Base-by-base conservation (phyloP, 2,888 invertebrate genomes). In the Oeneis ivallda region DNA sequence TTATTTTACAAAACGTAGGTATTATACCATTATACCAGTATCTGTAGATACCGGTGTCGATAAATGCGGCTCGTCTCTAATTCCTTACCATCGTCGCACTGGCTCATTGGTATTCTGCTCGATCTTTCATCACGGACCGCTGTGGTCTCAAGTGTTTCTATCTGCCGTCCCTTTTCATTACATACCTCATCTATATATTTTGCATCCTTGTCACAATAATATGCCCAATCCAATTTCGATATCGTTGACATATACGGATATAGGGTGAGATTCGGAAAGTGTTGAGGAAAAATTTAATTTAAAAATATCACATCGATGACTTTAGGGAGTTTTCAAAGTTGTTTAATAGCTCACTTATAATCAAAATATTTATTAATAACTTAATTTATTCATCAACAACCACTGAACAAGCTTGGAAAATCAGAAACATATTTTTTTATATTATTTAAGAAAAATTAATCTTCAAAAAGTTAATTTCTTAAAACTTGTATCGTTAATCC, bases 81-180 rank as follows among this genome's bases (percentile, higher is more conserved):
- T 47, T 47, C 47, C 17, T 47, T 47, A 73, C 81, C 83, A 88
- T 89, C 90, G 89, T 89, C 81, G 79, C 77, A 73, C 76, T 52
- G 61, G 68, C 79, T 86, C 85, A 87, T 87, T 87, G 79, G 84
- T 79, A 80, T 79, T 78, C 81, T 72, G 75, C 74, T 73, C 80
- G 72, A 71, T 76, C 79, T 84, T 83, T 86, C 83, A 87, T 87
- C 86, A 83, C 75, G 76, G 70, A 74, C 84, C 83, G 84, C 80
- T 87, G 85, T 86, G 76, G 81, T 79, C 78, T 79, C 88, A 89
- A 87, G 86, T 88, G 88, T 89, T 87, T 79, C 79, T 76, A 74
- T 61, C 70, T 66, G 69, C 70, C 72, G 73, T 89, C 85, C 75
- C 78, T 77, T 77, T 87, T 75, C 72, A 62, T 70, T 81, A 70